Percentiles rank a stretch among this genome's conserved stretches.
These are phyloP conservation scores for Caradrina clavipalpis DNA, from an alignment of 2,888 invertebrate genomes.

Conservation along the genomic window DNA sequence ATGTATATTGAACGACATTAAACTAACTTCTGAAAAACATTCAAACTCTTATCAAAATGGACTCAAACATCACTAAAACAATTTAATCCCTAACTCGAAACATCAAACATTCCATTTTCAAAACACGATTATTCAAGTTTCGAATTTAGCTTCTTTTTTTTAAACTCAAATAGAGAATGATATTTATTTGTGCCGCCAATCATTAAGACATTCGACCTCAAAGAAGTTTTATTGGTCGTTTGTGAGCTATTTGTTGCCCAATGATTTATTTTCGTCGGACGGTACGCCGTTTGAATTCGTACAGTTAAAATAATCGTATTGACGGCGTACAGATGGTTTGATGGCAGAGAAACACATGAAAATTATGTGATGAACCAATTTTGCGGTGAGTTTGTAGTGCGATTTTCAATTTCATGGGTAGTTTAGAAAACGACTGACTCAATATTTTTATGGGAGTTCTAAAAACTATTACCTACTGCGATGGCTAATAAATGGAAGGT, in stretches of 20 bases:
- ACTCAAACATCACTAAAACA: not conserved
- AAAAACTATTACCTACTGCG: conserved; percentile 2
- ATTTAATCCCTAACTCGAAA: not conserved
- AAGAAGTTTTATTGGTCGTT: conserved; percentile 81
- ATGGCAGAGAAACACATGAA: conserved; percentile 39
- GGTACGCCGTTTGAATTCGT: conserved; percentile 37
- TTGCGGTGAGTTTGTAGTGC: conserved; percentile 29
- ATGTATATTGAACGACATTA: too few relatives aligned
- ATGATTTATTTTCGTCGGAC: conserved; percentile 76
- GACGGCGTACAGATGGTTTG: conserved; percentile 46
- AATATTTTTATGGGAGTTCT: conserved; percentile 13
- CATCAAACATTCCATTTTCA: conserved; percentile 33
- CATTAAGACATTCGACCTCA: conserved; percentile 79
- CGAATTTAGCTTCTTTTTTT: conserved; percentile 26
- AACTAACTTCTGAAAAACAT: not conserved
- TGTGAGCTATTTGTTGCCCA: conserved; percentile 70
- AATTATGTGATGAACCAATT: conserved; percentile 30
- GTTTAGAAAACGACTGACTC: conserved; percentile 15
- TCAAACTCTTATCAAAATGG: not conserved
- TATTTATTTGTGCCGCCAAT: conserved; percentile 67
- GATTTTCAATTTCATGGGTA: conserved; percentile 27
- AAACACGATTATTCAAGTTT: conserved; percentile 30
- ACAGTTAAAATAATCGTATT: conserved; percentile 46
- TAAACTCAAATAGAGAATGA: conserved; percentile 52
- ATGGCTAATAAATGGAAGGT: not conserved